Base-by-base conservation (phyloP, 2,797 vertebrate genomes). In the Sebastes kiyomatsui region DNA sequence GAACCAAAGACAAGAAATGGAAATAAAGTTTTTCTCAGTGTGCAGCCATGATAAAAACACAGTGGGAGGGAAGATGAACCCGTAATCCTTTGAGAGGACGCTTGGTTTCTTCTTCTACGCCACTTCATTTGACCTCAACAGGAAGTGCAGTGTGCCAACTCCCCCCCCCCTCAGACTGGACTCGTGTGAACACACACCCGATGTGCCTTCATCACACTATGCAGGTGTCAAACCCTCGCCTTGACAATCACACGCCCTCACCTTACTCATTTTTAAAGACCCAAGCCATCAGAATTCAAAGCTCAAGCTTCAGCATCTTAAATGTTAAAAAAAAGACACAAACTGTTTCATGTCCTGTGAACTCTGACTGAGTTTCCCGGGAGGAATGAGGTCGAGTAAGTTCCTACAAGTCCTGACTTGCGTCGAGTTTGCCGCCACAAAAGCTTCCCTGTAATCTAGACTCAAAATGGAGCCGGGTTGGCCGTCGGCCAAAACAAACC, bases 191-290 rank as follows among this genome's bases (percentile, higher is more conserved):
- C 90, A 85, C 80, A 86, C 85, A 83, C 81, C 92, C 27, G 35
- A 78, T 30, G 95, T 96, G 96, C 95, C 96, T 96, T 96, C 82
- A 42, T 90, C 88, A 85, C 88, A 79, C 92, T 92, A 92, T 91
- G 90, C 92, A 91, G 81, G 80, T 86, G 92, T 88, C 85, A 77
- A 87, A 85, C 68, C 73, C 35, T 75, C 52, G 90, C 93, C 82
- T 86, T 80, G 93, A 95, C 94, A 94, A 95, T 95, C 94, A 87
- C 80, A 35, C 76, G 32, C 70, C n/a, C 56, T 33, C 72, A 49
- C 59, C 64, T 25, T 9, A 14, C 33, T 80, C 67, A 59, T 13
- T 25, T 58, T n/a, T 56, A 20, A 60, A 55, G 33, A 76, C 42
- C 46, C 16, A 77, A 84, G 74, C 77, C 82, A 83, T 83, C 68